A percentile compares a stretch with the other conserved stretches of the same genome.
Evolutionary conservation across 2,113 vertebrate species (phyloP).

Genomic region (Prietella phreatophila): DNA sequence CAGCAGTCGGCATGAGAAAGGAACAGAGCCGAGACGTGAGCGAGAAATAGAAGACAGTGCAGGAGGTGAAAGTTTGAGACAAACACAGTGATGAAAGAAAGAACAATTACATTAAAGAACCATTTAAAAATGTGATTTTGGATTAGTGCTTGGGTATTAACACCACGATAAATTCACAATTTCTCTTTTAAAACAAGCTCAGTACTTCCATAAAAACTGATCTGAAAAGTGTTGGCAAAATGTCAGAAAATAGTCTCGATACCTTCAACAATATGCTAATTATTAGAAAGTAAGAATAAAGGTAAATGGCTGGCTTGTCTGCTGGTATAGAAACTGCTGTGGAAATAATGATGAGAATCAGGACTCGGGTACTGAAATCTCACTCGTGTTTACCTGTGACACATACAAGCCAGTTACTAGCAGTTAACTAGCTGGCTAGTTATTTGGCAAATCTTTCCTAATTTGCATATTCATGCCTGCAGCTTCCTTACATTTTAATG

Average conservation of each 20-base stretch:
- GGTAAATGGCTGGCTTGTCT: not conserved
- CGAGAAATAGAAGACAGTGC: conserved; percentile 67
- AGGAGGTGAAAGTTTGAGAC: conserved; percentile 72
- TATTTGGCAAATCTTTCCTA: not conserved
- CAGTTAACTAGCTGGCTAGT: not conserved
- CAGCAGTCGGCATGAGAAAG: conserved; percentile 77
- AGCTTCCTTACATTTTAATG: not conserved
- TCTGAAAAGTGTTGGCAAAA: not conserved
- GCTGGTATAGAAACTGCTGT: not conserved
- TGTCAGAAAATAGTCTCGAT: not conserved
- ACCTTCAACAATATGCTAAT: not conserved
- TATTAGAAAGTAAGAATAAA: not conserved
- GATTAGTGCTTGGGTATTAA: not conserved
- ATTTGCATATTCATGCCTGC: not conserved
- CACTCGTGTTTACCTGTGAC: not conserved
- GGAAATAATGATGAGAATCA: not conserved
- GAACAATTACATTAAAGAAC: conserved; percentile 15
- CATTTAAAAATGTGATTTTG: conserved; percentile 3
- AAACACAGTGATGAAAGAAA: conserved; percentile 63
- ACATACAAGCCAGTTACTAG: not conserved
- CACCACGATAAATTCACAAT: not conserved
- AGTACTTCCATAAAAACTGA: not conserved
- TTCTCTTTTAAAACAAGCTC: not conserved
- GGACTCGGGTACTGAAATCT: not conserved
- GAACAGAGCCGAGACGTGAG: not conserved